A percentile compares a stretch with the other conserved stretches of the same genome.
phyloP scores from a whole-genome alignment of 1,140 invertebrate genomes.

The Goniozus legneri region DNA sequence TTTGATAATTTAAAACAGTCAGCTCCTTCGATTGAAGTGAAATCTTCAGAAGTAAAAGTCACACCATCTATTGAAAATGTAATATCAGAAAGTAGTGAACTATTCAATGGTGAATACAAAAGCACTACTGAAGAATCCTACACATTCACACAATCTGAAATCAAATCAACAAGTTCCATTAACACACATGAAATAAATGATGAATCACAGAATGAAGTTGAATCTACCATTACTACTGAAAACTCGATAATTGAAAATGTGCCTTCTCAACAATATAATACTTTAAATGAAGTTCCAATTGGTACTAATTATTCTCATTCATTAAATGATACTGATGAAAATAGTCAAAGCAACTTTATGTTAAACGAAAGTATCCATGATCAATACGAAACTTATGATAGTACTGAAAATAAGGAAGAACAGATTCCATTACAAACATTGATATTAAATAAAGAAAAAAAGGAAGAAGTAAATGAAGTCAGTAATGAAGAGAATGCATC shows the following conservation, averaged over 20 bases:
- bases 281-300: neutral
- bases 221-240: neutral
- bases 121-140: neutral
- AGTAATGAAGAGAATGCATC: neutral
- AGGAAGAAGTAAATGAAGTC: constrained; percentile 6
- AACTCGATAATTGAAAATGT: no score
- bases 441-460: constrained; percentile 10
- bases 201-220: neutral
- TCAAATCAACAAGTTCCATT: neutral
- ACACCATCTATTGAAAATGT: neutral
- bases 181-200: neutral
- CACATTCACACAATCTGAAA: neutral
- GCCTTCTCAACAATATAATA: neutral
- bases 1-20: constrained; percentile 30
- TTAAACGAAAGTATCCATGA: neutral
- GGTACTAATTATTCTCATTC: neutral
- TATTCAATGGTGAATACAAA: neutral
- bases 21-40: neutral
- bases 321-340: neutral
- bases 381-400: neutral
- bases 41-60: neutral
- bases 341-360: constrained; percentile 1
- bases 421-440: neutral
- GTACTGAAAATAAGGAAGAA: constrained; percentile 1
- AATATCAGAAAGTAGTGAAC: neutral